Percentiles rank a stretch among this genome's conserved stretches.
These are phyloP conservation scores for Yponomeuta cagnagella DNA, from an alignment of 2,888 invertebrate species.

Conservation along the genomic window DNA sequence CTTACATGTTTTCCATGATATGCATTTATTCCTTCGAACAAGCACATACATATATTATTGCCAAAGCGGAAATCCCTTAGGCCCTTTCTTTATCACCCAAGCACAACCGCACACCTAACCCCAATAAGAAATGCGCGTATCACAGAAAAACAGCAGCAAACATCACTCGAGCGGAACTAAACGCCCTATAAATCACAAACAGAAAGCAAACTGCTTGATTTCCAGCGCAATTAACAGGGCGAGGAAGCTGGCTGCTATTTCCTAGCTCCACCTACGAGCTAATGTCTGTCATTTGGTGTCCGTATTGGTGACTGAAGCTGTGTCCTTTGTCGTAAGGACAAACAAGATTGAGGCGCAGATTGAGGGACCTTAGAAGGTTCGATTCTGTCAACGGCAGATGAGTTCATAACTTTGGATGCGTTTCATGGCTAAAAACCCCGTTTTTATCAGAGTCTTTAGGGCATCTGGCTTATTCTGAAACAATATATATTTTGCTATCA, in stretches of 20 bases:
- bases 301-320: neutral
- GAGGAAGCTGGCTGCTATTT: neutral
- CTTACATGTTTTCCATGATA: no score
- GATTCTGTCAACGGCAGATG: no score
- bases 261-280: conserved; percentile 37
- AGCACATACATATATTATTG: neutral
- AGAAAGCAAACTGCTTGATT: neutral
- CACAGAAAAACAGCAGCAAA: neutral
- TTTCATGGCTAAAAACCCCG: no score
- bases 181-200: neutral
- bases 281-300: conserved; percentile 35
- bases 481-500: no score
- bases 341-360: neutral
- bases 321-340: conserved; percentile 4
- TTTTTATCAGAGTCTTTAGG: no score
- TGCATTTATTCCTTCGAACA: no score
- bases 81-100: neutral
- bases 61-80: neutral
- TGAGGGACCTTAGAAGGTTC: neutral
- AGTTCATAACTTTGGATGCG: no score
- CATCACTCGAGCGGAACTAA: neutral
- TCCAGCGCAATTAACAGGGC: neutral
- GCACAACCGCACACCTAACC: neutral
- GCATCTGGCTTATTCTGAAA: no score
- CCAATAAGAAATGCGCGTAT: neutral